Base-by-base conservation (phyloP, 2,113 vertebrate species). In the Hemiprocne comata region DNA sequence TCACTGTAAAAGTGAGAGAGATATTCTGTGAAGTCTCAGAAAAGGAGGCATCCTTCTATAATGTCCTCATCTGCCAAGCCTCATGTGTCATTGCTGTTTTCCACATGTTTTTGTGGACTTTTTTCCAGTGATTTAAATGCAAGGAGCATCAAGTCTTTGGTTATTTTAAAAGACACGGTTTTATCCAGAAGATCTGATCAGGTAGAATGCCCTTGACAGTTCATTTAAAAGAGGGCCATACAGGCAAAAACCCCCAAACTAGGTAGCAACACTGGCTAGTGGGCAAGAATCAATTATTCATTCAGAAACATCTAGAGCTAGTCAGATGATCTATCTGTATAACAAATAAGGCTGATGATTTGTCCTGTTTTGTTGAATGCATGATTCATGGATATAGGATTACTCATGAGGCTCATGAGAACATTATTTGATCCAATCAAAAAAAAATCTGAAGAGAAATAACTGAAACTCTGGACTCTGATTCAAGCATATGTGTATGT, bases 321-420 rank as follows among this genome's bases (percentile, higher is more conserved):
- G 61, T 96, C 93, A 96, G 90, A 96, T 81, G 72, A 89, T 93
- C 40, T 82, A 86, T 96, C 90, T 89, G 73, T 65, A 87, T 88
- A 95, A 95, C 76, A 95, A 88, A 90, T 81, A 92, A 93, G 89
- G 72, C 67, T 3, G 65, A 92, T 96, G 92, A 92, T 94, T 89
- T 94, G 36, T 78, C 69, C 65, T 84, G n/a, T 72, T 95, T 89
- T 95, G 79, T 69, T 94, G 90, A 93, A 95, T 93, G 66, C 50
- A 78, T 90, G 92, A 94, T 85, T 96, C 92, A 93, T 67, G 55
- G 84, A 89, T 94, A 57, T 55, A 57, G 65, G 80, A 90, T 96
- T 97, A 92, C 92, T 96, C 95, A 97, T 51, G 67, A 86, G 92
- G n/a, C 82, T 96, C n/a, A 79, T 91, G 83, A 95, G 85, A 93